Base-by-base conservation (phyloP, 1,140 invertebrate species). In the Ips typographus region DNA sequence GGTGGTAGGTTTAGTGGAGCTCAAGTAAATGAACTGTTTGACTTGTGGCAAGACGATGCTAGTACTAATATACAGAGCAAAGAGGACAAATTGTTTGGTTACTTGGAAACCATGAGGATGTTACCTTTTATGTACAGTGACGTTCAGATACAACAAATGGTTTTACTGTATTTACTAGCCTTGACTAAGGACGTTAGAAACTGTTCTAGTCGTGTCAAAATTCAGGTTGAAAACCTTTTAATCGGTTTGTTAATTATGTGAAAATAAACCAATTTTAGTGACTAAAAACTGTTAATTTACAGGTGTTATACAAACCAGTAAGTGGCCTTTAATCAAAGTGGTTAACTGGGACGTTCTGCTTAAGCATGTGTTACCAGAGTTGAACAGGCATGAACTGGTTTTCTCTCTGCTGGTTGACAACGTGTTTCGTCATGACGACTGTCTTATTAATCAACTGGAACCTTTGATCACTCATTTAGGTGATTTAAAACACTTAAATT, bases 361-460 rank as follows among this genome's bases (percentile, higher is more conserved):
- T 22, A 22, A 22, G 22, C 22, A 22, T 22, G 22, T 22, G 22
- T 22, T 22, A 22, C 22, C 22, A 22, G 22, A 22, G 22, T 22
- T 22, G 22, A 22, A 22, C 22, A 22, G 22, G 22, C 44, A 72
- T 40, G 58, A 73, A 51, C 43, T 64, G 41, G 41, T 72, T 1
- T 71, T 74, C 70, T 37, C 47, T 40, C 44, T 73, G 5, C 42
- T 74, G n/a, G 59, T 72, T 8, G 72, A 75, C 51, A 74, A 71
- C 62, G 44, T 73, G 2, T 75, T 76, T 56, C 73, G 74, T 53
- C 55, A 63, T 65, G 71, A 74, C 64, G 66, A 72, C 72, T 67
- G 56, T 58, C 22, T 22, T 22, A 4, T 62, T 7, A 36, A 3
- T 2, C 53, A 56, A 36, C 38, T 56, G 53, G 38, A 56, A 56